Conservation (phyloP, 2,113 vertebrate species). For the Pteronura brasiliensis region DNA sequence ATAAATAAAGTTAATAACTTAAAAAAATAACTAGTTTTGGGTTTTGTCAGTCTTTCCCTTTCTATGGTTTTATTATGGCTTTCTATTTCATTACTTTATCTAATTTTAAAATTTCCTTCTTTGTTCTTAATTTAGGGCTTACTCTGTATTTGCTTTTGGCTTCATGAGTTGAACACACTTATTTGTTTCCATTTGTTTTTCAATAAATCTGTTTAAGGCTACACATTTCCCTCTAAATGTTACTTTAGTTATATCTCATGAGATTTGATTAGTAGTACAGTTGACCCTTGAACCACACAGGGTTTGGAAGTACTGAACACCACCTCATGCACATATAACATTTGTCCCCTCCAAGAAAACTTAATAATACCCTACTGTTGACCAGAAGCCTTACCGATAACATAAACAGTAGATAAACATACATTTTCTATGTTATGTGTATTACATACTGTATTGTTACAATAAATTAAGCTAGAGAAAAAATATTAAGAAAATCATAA, state of each 20-base stretch:
- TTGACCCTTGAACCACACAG: background rate
- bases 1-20: background rate
- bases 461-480: background rate
- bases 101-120: background rate
- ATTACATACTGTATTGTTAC: background rate
- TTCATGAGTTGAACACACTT: background rate
- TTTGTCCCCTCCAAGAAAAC: background rate
- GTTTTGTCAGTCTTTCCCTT: background rate
- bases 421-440: background rate
- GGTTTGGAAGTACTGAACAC: background rate
- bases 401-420: background rate
- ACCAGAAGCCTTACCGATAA: background rate
- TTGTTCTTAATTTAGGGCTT: background rate
- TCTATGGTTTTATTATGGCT: background rate
- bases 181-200: background rate
- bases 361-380: background rate
- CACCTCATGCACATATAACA: background rate
- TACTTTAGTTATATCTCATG: background rate
- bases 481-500: background rate
- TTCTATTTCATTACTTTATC: background rate
- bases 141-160: background rate
- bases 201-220: background rate
- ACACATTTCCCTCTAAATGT: background rate
- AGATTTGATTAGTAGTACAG: background rate
- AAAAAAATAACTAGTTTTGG: background rate